Evolutionary conservation across 2,797 vertebrate species (phyloP).

Genomic region (Linurgus olivaceus): DNA sequence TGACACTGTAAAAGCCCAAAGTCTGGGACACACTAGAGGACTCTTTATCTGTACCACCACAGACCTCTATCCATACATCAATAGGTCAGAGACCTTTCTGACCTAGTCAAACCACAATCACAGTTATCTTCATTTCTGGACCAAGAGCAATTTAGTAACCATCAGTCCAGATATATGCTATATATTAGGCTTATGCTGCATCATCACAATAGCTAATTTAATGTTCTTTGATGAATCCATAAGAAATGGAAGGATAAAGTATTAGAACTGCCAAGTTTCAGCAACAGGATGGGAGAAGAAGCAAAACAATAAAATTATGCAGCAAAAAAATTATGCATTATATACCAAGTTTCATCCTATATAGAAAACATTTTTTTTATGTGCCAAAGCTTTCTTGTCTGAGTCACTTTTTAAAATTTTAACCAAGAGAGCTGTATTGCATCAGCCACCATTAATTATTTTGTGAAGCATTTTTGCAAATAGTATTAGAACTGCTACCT

Average conservation of each 20-base stretch:
- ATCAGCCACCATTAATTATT: not conserved
- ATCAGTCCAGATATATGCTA: not conserved
- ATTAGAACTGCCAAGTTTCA: not conserved
- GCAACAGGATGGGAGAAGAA: not conserved
- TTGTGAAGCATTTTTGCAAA: not conserved
- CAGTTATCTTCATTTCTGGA: not conserved
- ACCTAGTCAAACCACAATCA: not conserved
- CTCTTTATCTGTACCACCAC: not conserved
- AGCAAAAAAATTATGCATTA: not conserved
- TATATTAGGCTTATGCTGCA: not conserved
- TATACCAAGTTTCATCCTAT: not conserved
- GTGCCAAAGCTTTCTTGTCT: not conserved
- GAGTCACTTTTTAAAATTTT: not conserved
- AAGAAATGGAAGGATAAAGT: not conserved
- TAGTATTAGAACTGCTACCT: not conserved
- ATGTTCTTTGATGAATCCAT: not conserved
- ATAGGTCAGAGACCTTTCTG: not conserved
- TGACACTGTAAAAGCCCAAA: not conserved
- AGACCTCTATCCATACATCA: fast-evolving
- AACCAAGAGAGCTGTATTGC: not conserved
- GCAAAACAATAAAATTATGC: not conserved
- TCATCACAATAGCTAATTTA: not conserved
- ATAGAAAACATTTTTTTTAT: fast-evolving
- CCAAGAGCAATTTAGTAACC: fast-evolving
- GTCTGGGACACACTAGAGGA: not conserved